Evolutionary conservation across 2,888 invertebrate genomes (phyloP).

Genomic region (Rhaphigaster nebulosa): DNA sequence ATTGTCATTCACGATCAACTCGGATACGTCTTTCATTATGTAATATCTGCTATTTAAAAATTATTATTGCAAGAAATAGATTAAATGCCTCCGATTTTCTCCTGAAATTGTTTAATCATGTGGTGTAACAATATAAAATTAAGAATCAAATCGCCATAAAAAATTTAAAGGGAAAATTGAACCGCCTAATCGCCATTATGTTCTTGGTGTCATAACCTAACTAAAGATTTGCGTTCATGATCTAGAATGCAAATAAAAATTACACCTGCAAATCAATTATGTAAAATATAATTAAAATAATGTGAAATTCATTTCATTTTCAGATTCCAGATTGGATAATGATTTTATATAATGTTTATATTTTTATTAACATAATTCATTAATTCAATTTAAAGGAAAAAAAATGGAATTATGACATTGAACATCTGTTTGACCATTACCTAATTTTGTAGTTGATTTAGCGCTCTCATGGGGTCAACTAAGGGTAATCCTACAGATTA

Average conservation of each 20-base stretch:
- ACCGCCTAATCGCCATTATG: background rate
- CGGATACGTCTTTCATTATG: background rate
- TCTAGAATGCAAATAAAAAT: background rate
- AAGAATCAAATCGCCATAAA: background rate
- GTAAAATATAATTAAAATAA: background rate
- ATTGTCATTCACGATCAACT: conserved; percentile 57
- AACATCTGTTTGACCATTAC: background rate
- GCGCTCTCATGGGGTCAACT: too few relatives aligned
- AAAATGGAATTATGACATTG: background rate
- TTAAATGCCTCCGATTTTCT: background rate
- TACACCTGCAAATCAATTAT: background rate
- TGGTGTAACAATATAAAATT: background rate
- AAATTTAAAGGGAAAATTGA: background rate
- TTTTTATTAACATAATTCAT: background rate
- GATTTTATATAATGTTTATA: background rate
- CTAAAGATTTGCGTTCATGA: background rate
- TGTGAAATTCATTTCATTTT: background rate
- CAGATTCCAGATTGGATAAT: background rate
- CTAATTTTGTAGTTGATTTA: too few relatives aligned
- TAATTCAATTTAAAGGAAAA: background rate
- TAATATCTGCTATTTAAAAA: background rate
- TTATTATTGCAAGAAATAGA: background rate
- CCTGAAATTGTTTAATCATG: background rate
- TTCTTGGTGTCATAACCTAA: background rate
- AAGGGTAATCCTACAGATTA: too few relatives aligned